Evolutionary conservation across 2,113 vertebrate species (phyloP).

Genomic region (Cisticola juncidis): DNA sequence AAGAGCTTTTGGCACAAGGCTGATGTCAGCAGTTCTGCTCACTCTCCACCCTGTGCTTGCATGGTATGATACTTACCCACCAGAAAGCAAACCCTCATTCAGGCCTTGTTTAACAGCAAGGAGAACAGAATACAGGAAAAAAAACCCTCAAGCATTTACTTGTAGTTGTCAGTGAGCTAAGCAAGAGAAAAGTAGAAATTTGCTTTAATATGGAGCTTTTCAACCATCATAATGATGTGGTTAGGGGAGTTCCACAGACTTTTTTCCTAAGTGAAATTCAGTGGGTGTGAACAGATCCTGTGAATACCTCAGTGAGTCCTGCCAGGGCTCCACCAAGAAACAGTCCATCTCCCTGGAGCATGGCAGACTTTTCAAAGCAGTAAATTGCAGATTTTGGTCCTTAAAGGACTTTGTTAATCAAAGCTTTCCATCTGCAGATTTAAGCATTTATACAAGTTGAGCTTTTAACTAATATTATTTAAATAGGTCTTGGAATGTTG

Average conservation of each 20-base stretch:
- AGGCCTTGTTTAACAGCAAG: fast-evolving
- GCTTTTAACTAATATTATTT: conserved; percentile 44
- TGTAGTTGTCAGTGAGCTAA: background rate
- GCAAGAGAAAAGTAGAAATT: conserved; percentile 8
- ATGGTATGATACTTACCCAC: background rate
- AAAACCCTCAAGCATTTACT: background rate
- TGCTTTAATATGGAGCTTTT: background rate
- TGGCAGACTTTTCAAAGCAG: background rate
- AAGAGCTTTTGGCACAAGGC: background rate
- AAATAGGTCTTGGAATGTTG: conserved; percentile 47
- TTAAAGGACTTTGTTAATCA: conserved; percentile 33
- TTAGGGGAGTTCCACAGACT: background rate
- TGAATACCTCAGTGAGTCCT: background rate
- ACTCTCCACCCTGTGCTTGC: background rate
- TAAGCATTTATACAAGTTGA: conserved; percentile 45
- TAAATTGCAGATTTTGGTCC: conserved; percentile 31
- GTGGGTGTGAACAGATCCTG: background rate
- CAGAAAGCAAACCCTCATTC: background rate
- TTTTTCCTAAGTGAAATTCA: conserved; percentile 18
- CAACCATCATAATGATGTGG: background rate
- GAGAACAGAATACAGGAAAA: background rate
- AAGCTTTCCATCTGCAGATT: conserved; percentile 45
- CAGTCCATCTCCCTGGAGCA: conserved; percentile 21
- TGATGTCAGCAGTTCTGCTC: background rate
- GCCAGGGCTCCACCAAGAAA: conserved; percentile 28